phyloP scores from a whole-genome alignment of 2,113 vertebrate species.

The Anolis sagrei region DNA sequence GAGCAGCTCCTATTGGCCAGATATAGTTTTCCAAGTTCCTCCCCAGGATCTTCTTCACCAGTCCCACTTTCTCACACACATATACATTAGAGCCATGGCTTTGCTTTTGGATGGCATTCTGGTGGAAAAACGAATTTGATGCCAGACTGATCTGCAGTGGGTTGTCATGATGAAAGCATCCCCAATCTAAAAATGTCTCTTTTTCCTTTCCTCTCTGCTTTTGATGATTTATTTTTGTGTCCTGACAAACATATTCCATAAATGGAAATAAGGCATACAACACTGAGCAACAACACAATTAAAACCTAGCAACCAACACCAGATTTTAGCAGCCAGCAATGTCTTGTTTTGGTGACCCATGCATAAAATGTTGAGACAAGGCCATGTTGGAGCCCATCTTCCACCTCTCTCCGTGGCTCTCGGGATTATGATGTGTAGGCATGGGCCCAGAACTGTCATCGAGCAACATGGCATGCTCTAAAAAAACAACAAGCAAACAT shows the following conservation, averaged over 20 bases:
- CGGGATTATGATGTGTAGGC: neutral
- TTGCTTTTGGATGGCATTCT: too few relatives aligned
- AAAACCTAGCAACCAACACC: neutral
- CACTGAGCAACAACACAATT: neutral
- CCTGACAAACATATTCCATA: neutral
- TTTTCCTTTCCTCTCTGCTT: neutral
- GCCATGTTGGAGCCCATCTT: neutral
- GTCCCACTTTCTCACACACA: too few relatives aligned
- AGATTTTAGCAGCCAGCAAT: neutral
- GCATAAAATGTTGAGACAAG: neutral
- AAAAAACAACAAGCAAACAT: conserved; percentile 4
- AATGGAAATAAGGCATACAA: neutral
- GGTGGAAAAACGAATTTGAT: too few relatives aligned
- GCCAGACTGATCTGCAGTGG: too few relatives aligned
- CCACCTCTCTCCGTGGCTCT: neutral
- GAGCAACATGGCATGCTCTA: neutral
- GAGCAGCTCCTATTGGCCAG: too few relatives aligned
- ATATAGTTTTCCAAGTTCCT: too few relatives aligned
- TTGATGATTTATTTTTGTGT: neutral
- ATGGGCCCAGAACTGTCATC: neutral
- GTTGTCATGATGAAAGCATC: too few relatives aligned
- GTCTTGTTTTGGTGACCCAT: neutral
- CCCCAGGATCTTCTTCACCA: too few relatives aligned
- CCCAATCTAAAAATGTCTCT: neutral
- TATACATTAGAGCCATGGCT: too few relatives aligned